These are phyloP conservation scores for Asteroscopus sphinx DNA, from an alignment of 2,888 invertebrate genomes.

Conservation along the genomic window DNA sequence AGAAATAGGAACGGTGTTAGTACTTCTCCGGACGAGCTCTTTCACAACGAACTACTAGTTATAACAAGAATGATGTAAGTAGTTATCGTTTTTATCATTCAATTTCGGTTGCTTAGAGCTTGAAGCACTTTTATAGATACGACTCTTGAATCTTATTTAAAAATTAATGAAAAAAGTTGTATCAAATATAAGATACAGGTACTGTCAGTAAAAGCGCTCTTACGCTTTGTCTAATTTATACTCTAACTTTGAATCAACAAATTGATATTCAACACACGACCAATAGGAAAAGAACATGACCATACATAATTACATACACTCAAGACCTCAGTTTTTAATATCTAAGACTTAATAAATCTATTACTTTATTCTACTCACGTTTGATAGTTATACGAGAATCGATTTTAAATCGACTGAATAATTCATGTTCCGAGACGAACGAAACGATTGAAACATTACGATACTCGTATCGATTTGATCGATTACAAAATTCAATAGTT, in stretches of 20 bases:
- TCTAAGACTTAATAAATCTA: slow-evolving; percentile 27
- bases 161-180: too few relatives aligned
- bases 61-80: too few relatives aligned
- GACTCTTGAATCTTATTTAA: too few relatives aligned
- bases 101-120: too few relatives aligned
- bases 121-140: too few relatives aligned
- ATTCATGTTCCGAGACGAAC: slow-evolving; percentile 41
- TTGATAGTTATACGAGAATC: slow-evolving; percentile 49
- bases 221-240: slow-evolving; percentile 11
- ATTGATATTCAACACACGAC: slow-evolving; percentile 21
- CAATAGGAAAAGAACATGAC: slow-evolving; percentile 22
- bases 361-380: slow-evolving; percentile 39
- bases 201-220: neutral
- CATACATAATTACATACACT: slow-evolving; percentile 28
- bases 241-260: neutral
- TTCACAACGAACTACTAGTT: too few relatives aligned
- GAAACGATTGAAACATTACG: slow-evolving; percentile 44
- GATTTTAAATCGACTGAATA: slow-evolving; percentile 59
- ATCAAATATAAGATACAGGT: too few relatives aligned
- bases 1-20: too few relatives aligned
- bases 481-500: slow-evolving; percentile 19
- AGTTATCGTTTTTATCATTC: too few relatives aligned
- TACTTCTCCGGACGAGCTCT: too few relatives aligned
- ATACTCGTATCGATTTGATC: slow-evolving; percentile 37
- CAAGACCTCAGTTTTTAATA: slow-evolving; percentile 23